These are phyloP conservation scores for Crax fasciolata DNA, from an alignment of 2,797 vertebrate species.

Conservation along the genomic window DNA sequence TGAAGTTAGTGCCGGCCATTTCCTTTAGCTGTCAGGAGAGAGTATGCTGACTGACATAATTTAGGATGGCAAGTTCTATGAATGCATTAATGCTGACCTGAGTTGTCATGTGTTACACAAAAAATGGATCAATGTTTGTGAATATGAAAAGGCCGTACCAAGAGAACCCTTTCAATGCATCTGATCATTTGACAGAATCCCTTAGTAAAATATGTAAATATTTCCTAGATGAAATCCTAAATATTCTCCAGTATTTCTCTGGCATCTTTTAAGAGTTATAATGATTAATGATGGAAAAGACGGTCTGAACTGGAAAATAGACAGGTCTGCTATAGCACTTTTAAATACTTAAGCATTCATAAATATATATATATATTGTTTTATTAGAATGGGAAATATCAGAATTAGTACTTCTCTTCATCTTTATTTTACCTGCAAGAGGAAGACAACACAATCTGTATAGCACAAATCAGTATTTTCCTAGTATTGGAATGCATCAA, in stretches of 20 bases:
- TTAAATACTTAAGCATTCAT: background rate
- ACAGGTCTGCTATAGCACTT: background rate
- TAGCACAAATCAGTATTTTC: background rate
- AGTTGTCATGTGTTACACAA: slow-evolving; percentile 10
- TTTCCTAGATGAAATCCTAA: slow-evolving; percentile 13
- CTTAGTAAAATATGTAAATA: slow-evolving; percentile 4
- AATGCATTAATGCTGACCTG: slow-evolving; percentile 57
- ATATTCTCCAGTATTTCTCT: slow-evolving; percentile 8
- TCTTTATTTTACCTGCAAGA: background rate
- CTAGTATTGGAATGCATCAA: background rate
- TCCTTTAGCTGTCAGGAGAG: slow-evolving; percentile 36
- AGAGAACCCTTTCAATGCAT: slow-evolving; percentile 25
- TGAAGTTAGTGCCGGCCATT: slow-evolving; percentile 4
- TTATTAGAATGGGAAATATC: background rate
- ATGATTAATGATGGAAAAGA: background rate
- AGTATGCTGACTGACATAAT: slow-evolving; percentile 26
- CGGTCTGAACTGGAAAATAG: background rate
- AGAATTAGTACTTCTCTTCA: background rate
- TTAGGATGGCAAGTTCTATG: background rate
- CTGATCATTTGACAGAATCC: slow-evolving; percentile 6
- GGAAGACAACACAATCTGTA: background rate
- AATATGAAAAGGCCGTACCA: slow-evolving; percentile 16
- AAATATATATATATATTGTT: background rate
- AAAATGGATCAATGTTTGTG: background rate
- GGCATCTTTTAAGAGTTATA: background rate